Evolutionary conservation across 30 jellyfish, hydroid and myxozoan species (phyloP).

Genomic region (Aurelia coerulea): DNA sequence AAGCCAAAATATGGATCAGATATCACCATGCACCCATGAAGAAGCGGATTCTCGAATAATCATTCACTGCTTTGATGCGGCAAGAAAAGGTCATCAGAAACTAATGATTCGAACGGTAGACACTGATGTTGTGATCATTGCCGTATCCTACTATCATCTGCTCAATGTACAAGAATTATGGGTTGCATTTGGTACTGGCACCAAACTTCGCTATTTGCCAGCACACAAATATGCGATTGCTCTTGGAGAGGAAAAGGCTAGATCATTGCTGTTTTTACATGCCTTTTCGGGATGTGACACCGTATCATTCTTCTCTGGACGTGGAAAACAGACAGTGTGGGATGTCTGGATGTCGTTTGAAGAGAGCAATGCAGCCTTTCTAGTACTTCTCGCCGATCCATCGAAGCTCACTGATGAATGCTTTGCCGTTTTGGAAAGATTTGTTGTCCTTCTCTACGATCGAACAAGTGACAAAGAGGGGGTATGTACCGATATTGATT

Average conservation of each 20-base stretch:
- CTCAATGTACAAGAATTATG: conserved; percentile 19
- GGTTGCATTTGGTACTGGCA: conserved; percentile 22
- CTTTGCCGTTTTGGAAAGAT: conserved; percentile 18
- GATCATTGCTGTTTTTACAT: conserved; percentile 22
- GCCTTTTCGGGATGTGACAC: conserved; percentile 47
- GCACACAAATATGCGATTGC: not conserved
- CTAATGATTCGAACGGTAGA: no score
- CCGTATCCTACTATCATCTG: conserved; percentile 9
- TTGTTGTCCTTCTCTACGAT: conserved; percentile 47
- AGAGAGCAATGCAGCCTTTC: no score
- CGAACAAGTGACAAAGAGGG: conserved; percentile 26
- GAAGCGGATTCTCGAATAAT: no score
- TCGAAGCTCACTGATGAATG: no score
- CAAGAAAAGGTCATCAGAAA: conserved; percentile 14
- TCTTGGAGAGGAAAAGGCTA: no score
- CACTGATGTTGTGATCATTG: conserved; percentile 18
- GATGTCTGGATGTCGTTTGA: conserved; percentile 23
- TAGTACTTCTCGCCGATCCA: conserved; percentile 29
- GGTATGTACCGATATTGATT: conserved; percentile 4
- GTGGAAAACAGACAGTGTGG: conserved; percentile 44
- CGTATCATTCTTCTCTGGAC: no score
- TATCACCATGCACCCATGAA: conserved; percentile 37
- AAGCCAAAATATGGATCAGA: no score
- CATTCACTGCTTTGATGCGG: conserved; percentile 12
- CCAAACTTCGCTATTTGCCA: conserved; percentile 31